These are phyloP conservation scores for Bombyx mandarina DNA, from an alignment of 1,140 invertebrate genomes.

Conservation along the genomic window DNA sequence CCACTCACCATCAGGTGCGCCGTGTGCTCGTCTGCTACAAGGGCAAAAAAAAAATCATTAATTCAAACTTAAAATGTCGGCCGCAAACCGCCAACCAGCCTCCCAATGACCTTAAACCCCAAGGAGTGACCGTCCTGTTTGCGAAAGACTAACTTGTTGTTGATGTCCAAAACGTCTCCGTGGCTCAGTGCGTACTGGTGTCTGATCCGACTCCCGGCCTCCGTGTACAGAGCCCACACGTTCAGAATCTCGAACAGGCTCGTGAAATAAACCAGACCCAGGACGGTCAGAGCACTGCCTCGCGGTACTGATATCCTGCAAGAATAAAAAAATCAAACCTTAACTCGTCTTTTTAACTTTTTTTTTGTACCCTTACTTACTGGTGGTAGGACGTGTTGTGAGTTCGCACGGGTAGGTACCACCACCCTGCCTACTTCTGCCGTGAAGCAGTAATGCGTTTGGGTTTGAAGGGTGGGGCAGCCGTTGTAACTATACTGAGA, in stretches of 20 bases:
- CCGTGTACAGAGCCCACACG: conserved; percentile 72
- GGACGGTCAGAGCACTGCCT: conserved; percentile 70
- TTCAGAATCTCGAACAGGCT: conserved; percentile 75
- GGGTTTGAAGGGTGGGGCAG: no score
- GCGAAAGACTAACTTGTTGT: conserved; percentile 75
- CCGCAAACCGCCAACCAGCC: no score
- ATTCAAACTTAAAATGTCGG: not conserved
- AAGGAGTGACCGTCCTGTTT: not conserved
- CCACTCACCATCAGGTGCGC: no score
- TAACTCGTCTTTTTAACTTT: not conserved
- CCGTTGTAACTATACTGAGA: no score
- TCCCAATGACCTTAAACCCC: not conserved
- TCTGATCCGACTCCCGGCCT: conserved; percentile 68
- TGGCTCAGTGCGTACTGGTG: conserved; percentile 74
- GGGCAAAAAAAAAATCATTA: not conserved
- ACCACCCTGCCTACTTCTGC: no score
- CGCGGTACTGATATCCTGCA: conserved; percentile 43
- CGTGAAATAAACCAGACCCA: conserved; percentile 76
- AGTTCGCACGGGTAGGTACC: no score
- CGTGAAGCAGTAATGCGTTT: no score
- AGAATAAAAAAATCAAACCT: not conserved
- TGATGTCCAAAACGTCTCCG: conserved; percentile 77
- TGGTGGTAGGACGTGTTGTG: no score
- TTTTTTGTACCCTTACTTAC: no score
- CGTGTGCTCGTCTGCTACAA: no score